Conservation (phyloP, 2,888 invertebrate genomes). For the Microctonus hyperodae region DNA sequence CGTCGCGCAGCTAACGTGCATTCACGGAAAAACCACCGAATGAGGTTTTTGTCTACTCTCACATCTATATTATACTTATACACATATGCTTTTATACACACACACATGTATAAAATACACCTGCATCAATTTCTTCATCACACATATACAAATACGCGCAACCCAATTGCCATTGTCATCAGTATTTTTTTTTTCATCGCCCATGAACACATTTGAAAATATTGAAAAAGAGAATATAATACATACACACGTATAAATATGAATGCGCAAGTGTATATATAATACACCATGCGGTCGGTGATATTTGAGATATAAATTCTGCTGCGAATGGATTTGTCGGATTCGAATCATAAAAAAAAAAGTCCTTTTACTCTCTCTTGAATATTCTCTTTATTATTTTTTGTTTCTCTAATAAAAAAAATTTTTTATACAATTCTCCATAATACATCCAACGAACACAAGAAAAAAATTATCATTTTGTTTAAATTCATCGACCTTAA, state of each 20-base stretch:
- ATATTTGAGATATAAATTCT: conserved; percentile 37
- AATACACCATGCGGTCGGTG: conserved; percentile 34
- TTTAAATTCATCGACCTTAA: not conserved
- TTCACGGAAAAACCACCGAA: conserved; percentile 23
- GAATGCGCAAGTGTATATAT: not conserved
- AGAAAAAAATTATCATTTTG: not conserved
- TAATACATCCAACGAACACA: not conserved
- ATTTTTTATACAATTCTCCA: not conserved
- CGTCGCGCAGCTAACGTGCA: too few relatives aligned
- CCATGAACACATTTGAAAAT: conserved; percentile 31
- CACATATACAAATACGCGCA: conserved; percentile 10
- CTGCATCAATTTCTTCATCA: too few relatives aligned
- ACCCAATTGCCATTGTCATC: conserved; percentile 29
- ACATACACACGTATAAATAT: not conserved
- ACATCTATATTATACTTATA: not conserved
- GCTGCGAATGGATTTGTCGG: conserved; percentile 27
- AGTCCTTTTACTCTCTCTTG: conserved; percentile 14
- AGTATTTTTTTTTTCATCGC: conserved; percentile 12
- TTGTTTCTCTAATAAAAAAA: too few relatives aligned
- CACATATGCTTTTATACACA: conserved; percentile 5
- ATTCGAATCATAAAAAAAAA: conserved; percentile 32
- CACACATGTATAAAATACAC: not conserved
- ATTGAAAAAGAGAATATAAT: conserved; percentile 19
- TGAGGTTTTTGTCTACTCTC: conserved; percentile 17
- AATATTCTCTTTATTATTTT: not conserved